phyloP scores from a whole-genome alignment of 2,113 vertebrate genomes.

The Perca flavescens region DNA sequence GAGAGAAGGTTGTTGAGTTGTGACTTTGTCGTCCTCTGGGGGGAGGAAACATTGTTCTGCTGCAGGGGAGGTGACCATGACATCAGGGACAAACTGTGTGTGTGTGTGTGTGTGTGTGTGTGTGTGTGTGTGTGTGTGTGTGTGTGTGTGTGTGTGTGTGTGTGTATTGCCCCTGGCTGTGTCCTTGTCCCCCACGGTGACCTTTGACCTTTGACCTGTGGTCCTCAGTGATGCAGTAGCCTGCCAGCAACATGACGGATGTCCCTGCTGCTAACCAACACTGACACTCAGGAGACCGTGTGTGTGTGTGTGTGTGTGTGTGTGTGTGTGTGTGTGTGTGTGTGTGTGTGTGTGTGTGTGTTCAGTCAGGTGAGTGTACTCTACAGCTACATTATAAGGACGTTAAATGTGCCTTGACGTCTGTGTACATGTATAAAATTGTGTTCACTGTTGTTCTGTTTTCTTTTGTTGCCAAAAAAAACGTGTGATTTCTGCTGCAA shows the following conservation, averaged over 20 bases:
- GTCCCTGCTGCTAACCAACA: slow-evolving; percentile 51
- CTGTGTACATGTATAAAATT: no score
- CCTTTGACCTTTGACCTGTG: slow-evolving; percentile 58
- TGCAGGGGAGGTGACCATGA: slow-evolving; percentile 71
- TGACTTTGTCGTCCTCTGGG: slow-evolving; percentile 64
- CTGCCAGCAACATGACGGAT: slow-evolving; percentile 73
- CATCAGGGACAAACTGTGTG: slow-evolving; percentile 34
- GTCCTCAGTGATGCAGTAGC: slow-evolving; percentile 67
- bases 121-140: neutral
- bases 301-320: slow-evolving; percentile 24
- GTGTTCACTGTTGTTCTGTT: no score
- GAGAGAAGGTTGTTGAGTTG: slow-evolving; percentile 58
- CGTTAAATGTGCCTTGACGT: no score
- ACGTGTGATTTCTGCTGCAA: no score
- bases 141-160: slow-evolving; percentile 20
- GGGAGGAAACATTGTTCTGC: slow-evolving; percentile 61
- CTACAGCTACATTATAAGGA: no score
- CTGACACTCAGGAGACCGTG: slow-evolving; percentile 24
- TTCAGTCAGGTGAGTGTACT: neutral
- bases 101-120: no score
- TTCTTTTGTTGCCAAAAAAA: no score
- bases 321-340: slow-evolving; percentile 17
- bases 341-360: slow-evolving; percentile 3
- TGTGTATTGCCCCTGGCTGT: slow-evolving; percentile 33
- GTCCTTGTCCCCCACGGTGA: slow-evolving; percentile 63